These are phyloP conservation scores for Sterrhoptilus dennistouni DNA, from an alignment of 2,113 vertebrate species.

Conservation along the genomic window DNA sequence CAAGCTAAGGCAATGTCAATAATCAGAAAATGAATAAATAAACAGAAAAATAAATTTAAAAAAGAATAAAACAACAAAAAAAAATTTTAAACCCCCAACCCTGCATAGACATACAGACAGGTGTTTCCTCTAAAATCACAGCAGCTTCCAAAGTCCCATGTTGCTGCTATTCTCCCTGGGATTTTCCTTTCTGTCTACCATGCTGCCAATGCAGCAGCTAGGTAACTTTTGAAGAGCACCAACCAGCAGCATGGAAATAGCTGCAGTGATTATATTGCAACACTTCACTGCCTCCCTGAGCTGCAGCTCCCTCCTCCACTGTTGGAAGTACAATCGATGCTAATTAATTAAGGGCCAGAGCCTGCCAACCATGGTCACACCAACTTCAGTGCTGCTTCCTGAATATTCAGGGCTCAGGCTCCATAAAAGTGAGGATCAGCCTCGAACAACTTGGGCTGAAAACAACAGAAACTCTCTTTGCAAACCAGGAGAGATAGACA, in stretches of 20 bases:
- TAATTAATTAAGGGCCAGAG: constrained; percentile 59
- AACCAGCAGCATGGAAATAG: not conserved
- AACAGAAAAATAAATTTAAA: too few species aligned
- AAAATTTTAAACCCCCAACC: rapidly evolving
- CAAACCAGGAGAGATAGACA: not conserved
- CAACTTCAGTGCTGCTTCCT: not conserved
- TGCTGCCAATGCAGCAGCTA: not conserved
- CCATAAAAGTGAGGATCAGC: not conserved
- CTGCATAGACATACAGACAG: not conserved
- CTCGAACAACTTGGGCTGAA: not conserved
- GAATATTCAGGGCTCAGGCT: not conserved
- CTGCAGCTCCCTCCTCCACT: constrained; percentile 14
- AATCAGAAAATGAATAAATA: not conserved
- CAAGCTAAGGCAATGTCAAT: not conserved
- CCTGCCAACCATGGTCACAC: not conserved
- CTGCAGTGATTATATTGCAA: not conserved
- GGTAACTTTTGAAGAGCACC: not conserved
- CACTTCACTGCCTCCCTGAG: constrained; percentile 23
- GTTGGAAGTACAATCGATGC: constrained; percentile 40
- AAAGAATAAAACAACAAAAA: not conserved
- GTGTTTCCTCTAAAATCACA: not conserved
- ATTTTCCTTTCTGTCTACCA: not conserved
- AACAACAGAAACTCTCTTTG: not conserved
- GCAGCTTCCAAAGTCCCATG: not conserved
- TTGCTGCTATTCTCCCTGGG: not conserved